These are phyloP conservation scores for Okapia johnstoni DNA, from an alignment of 2,113 vertebrate species.

Conservation along the genomic window DNA sequence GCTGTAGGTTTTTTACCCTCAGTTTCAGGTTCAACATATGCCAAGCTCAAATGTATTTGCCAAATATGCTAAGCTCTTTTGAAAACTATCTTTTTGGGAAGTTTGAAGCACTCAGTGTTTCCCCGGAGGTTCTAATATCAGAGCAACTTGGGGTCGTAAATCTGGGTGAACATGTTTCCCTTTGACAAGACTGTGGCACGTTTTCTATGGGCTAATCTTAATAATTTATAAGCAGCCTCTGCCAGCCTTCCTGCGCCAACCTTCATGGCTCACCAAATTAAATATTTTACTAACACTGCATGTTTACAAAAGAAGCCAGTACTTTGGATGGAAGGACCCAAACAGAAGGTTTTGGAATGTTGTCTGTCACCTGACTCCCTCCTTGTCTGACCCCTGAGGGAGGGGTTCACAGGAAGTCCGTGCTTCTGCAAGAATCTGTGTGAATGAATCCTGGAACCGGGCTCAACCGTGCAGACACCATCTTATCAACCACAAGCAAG, in stretches of 20 bases:
- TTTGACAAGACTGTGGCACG: background rate
- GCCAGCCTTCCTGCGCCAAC: background rate
- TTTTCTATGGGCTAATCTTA: constrained; percentile 6
- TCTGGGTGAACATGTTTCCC: background rate
- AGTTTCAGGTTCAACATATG: background rate
- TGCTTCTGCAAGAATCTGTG: background rate
- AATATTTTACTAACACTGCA: background rate
- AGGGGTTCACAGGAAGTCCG: background rate
- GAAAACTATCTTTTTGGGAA: constrained; percentile 28
- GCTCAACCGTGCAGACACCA: rapidly evolving
- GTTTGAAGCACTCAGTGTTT: background rate
- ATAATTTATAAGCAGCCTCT: constrained; percentile 7
- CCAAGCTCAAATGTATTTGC: background rate
- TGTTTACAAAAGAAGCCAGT: background rate
- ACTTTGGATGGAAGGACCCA: background rate
- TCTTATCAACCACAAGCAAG: background rate
- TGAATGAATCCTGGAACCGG: background rate
- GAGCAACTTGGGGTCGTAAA: background rate
- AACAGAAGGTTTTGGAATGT: background rate
- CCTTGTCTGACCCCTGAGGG: rapidly evolving
- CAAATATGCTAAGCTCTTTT: constrained; percentile 33
- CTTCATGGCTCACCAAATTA: background rate
- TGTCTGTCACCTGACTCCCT: background rate
- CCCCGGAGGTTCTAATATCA: background rate
- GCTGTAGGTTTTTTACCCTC: background rate